phyloP scores from a whole-genome alignment of 2,888 invertebrate species.

The Erannis defoliaria region DNA sequence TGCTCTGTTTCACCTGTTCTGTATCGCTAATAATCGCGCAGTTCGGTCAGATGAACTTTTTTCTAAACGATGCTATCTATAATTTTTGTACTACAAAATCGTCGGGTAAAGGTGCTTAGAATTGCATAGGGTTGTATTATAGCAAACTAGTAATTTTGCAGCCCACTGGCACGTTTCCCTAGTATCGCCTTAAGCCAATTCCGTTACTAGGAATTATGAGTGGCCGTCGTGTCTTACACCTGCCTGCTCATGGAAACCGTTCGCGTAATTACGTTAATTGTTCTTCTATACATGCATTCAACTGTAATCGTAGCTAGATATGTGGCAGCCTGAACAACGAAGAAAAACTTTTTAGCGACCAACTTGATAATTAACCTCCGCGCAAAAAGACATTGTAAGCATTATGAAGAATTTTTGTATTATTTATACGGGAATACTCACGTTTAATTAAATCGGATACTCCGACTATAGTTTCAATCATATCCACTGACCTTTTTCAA shows the following conservation, averaged over 20 bases:
- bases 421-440: too few species aligned
- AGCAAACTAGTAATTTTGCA: constrained; percentile 76
- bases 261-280: constrained; percentile 80
- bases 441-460: too few species aligned
- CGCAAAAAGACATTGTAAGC: constrained; percentile 25
- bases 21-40: constrained; percentile 14
- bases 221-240: constrained; percentile 75
- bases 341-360: constrained; percentile 42
- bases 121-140: constrained; percentile 75
- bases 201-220: constrained; percentile 83
- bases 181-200: constrained; percentile 78
- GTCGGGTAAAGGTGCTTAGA: constrained; percentile 74
- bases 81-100: constrained; percentile 58
- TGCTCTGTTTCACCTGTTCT: constrained; percentile 24
- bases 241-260: constrained; percentile 81
- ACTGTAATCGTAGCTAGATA: constrained; percentile 47
- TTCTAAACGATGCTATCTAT: constrained; percentile 35
- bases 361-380: constrained; percentile 37
- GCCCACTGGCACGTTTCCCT: constrained; percentile 78
- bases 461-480: too few species aligned
- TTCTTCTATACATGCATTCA: constrained; percentile 60
- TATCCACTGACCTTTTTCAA: too few species aligned
- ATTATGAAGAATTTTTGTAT: too few species aligned
- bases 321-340: constrained; percentile 39
- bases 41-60: constrained; percentile 30